Evolutionary conservation across 2,888 invertebrate genomes (phyloP).

Genomic region (Fissipunctia ypsillon): DNA sequence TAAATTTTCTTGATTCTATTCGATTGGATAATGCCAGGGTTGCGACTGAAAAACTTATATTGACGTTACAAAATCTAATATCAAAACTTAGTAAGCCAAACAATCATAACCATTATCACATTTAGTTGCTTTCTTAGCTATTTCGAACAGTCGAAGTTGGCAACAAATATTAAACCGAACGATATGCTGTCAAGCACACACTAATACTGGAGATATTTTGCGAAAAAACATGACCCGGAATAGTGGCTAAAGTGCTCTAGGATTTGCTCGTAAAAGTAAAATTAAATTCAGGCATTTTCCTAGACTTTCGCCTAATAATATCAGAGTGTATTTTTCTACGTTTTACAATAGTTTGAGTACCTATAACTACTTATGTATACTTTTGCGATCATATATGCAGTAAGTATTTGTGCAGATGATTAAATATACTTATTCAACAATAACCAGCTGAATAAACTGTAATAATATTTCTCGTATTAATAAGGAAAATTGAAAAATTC

Average conservation of each 20-base stretch:
- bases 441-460: constrained; percentile 12
- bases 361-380: neutral
- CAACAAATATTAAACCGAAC: constrained; percentile 30
- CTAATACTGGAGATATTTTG: constrained; percentile 17
- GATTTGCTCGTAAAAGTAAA: constrained; percentile 3
- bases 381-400: neutral
- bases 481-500: neutral
- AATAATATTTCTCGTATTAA: neutral
- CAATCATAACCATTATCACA: neutral
- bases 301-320: neutral
- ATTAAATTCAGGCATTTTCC: constrained; percentile 14
- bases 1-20: neutral
- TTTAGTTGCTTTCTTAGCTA: constrained; percentile 3
- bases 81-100: constrained; percentile 1
- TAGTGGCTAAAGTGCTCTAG: constrained; percentile 23
- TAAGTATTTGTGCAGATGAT: constrained; percentile 10
- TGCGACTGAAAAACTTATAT: neutral
- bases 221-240: constrained; percentile 11
- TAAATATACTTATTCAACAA: neutral
- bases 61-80: neutral
- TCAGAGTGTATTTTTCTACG: neutral
- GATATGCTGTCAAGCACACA: constrained; percentile 45
- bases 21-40: neutral
- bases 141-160: constrained; percentile 15
- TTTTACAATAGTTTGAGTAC: neutral